These are phyloP conservation scores for Columba janthina DNA, from an alignment of 2,113 vertebrate genomes.

Conservation along the genomic window DNA sequence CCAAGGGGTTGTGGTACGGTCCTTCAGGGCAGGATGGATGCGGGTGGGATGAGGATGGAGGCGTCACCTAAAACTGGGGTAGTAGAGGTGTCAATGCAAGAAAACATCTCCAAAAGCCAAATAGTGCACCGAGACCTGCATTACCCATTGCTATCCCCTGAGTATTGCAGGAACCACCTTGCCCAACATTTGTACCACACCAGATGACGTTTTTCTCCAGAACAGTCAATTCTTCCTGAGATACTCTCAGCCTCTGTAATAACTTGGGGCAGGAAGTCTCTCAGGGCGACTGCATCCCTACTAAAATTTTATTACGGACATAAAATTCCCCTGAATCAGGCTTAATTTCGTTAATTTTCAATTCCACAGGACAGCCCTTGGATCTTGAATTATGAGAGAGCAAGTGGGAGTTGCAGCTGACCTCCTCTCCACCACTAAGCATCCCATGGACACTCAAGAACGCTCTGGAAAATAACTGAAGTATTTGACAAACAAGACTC, in stretches of 20 bases:
- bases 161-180: rapidly evolving
- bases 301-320: neutral
- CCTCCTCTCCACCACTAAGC: neutral
- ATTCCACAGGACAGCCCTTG: neutral
- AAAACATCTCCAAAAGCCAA: neutral
- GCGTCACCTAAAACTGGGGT: neutral
- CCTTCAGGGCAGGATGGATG: neutral
- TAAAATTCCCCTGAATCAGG: neutral
- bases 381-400: neutral
- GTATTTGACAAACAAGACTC: neutral
- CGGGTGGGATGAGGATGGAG: neutral
- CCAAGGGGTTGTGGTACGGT: rapidly evolving
- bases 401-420: neutral
- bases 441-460: neutral
- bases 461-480: neutral
- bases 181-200: rapidly evolving
- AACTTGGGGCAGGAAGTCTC: neutral
- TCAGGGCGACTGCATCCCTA: neutral
- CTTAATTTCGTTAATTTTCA: neutral
- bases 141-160: rapidly evolving
- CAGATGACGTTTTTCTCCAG: neutral
- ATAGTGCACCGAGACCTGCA: rapidly evolving
- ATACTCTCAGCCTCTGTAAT: neutral
- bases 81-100: neutral
- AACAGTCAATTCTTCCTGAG: neutral